These are phyloP conservation scores for Ethmia dodecea DNA, from an alignment of 2,888 invertebrate genomes.

Conservation along the genomic window DNA sequence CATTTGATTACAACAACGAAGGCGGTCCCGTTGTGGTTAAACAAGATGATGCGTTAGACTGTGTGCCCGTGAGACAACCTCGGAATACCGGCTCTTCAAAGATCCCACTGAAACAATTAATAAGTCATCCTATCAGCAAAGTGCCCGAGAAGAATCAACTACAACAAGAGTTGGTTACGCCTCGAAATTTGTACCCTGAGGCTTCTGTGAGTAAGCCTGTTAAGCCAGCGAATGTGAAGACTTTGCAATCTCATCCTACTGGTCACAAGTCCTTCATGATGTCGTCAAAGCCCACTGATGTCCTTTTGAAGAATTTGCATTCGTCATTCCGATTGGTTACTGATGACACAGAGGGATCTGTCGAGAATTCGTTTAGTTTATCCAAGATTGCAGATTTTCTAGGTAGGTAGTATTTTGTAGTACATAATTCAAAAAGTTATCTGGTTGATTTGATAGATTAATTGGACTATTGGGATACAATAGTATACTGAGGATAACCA, in stretches of 20 bases:
- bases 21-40: too few species aligned
- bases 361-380: slow-evolving; percentile 57
- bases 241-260: neutral
- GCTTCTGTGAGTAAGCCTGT: neutral
- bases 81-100: slow-evolving; percentile 24
- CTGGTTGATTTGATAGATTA: too few species aligned
- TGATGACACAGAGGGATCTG: slow-evolving; percentile 50
- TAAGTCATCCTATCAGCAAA: too few species aligned
- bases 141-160: too few species aligned
- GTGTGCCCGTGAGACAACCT: slow-evolving; percentile 57
- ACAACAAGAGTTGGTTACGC: too few species aligned
- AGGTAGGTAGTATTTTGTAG: slow-evolving; percentile 34
- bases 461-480: too few species aligned
- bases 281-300: slow-evolving; percentile 27
- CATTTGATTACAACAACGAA: too few species aligned
- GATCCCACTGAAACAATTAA: too few species aligned
- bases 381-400: slow-evolving; percentile 64
- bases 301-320: slow-evolving; percentile 43
- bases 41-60: slow-evolving; percentile 39
- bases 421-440: too few species aligned
- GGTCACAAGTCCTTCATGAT: slow-evolving; percentile 7
- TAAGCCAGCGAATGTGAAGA: neutral
- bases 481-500: too few species aligned
- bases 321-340: slow-evolving; percentile 33
- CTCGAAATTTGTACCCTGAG: neutral